Percentiles rank a stretch among this genome's conserved stretches.
Conservation (phyloP, 2,797 vertebrate genomes). For the Diplodus sargus region DNA sequence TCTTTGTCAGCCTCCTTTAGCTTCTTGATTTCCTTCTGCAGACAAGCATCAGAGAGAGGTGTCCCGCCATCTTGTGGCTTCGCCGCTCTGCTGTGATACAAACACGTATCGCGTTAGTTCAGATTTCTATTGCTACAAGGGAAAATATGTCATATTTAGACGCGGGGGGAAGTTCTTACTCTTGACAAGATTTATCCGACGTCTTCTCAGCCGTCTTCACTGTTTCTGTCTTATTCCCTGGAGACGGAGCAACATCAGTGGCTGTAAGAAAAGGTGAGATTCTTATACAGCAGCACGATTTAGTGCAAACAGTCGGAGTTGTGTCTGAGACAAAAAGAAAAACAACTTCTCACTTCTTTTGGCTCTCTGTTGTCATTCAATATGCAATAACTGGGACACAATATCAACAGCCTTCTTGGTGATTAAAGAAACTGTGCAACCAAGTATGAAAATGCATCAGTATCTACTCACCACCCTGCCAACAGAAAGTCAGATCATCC, state of each 20-base stretch:
- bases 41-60: conserved; percentile 84
- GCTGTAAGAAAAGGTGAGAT: conserved; percentile 30
- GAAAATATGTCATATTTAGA: conserved; percentile 27
- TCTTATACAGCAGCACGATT: conserved; percentile 10
- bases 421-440: no score
- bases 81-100: conserved; percentile 57
- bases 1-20: conserved; percentile 90
- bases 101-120: conserved; percentile 48
- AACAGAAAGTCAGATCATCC: no score
- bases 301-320: neutral
- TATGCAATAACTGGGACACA: no score
- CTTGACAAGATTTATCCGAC: conserved; percentile 41
- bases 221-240: conserved; percentile 44
- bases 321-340: neutral
- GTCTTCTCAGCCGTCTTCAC: conserved; percentile 28
- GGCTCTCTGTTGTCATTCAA: no score
- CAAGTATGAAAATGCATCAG: no score
- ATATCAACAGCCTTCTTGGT: no score
- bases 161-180: conserved; percentile 62
- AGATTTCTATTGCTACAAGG: neutral
- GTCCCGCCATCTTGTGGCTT: conserved; percentile 78
- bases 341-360: no score
- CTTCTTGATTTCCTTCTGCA: conserved; percentile 89
- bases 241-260: conserved; percentile 18
- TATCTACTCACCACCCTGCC: no score